These are phyloP conservation scores for Lasioglossum calceatum DNA, from an alignment of 2,888 invertebrate genomes.

Conservation along the genomic window DNA sequence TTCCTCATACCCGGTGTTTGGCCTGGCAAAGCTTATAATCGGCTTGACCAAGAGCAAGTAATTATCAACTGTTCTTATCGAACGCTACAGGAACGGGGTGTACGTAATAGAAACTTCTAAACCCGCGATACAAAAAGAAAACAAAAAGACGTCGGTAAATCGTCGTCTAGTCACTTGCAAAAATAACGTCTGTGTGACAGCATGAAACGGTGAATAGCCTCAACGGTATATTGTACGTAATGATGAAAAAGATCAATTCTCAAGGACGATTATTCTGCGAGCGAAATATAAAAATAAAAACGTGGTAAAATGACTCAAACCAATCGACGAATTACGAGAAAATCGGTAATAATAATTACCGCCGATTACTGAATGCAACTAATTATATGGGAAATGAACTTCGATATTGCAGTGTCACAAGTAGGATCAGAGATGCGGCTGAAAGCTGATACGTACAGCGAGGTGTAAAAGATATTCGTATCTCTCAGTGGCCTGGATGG, in stretches of 20 bases:
- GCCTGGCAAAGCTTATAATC: constrained; percentile 24
- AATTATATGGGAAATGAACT: neutral
- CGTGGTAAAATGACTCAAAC: neutral
- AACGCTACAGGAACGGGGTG: neutral
- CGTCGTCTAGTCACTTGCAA: neutral
- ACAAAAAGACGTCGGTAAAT: neutral
- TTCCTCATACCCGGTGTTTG: neutral
- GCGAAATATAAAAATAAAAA: neutral
- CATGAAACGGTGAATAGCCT: neutral
- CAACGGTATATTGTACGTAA: neutral
- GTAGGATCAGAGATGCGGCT: neutral
- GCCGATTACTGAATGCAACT: neutral
- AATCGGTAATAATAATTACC: neutral
- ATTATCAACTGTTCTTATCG: constrained; percentile 16
- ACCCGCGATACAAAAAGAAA: neutral
- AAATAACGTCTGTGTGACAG: neutral
- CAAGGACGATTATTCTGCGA: neutral
- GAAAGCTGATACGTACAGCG: neutral
- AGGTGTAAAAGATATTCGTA: neutral
- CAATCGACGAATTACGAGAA: neutral
- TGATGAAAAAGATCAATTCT: neutral
- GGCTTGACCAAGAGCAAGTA: constrained; percentile 3
- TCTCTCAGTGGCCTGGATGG: neutral
- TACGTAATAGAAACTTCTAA: neutral
- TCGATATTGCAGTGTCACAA: neutral